These are phyloP conservation scores for Tetragonisca angustula DNA, from an alignment of 2,888 invertebrate genomes.

Conservation along the genomic window DNA sequence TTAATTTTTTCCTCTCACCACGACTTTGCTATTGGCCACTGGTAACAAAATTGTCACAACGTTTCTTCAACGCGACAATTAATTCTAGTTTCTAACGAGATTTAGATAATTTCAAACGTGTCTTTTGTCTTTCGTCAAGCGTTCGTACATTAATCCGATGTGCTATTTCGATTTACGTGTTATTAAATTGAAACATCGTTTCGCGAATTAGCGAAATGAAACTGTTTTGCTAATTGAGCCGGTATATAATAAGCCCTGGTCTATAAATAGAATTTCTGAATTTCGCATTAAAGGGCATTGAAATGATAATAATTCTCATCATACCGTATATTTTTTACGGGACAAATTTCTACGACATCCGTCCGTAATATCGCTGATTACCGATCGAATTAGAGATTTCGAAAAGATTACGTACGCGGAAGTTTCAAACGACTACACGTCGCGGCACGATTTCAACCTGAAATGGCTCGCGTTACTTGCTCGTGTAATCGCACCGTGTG, in stretches of 20 bases:
- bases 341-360: background rate
- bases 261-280: background rate
- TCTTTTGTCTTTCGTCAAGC: background rate
- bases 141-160: background rate
- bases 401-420: background rate
- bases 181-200: background rate
- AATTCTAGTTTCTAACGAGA: background rate
- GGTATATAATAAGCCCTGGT: too few species aligned
- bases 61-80: background rate
- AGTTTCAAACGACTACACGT: background rate
- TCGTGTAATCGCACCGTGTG: constrained; percentile 2
- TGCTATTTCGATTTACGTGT: background rate
- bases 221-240: too few species aligned
- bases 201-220: background rate
- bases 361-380: too few species aligned
- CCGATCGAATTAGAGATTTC: background rate
- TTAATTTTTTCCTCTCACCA: background rate
- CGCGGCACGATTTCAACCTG: background rate
- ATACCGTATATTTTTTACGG: background rate
- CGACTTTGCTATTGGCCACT: background rate
- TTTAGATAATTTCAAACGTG: background rate
- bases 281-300: background rate
- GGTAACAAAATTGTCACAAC: background rate
- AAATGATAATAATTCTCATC: background rate
- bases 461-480: constrained; percentile 7